Evolutionary conservation across 2,113 vertebrate species (phyloP).

Genomic region (Clarias batrachus): DNA sequence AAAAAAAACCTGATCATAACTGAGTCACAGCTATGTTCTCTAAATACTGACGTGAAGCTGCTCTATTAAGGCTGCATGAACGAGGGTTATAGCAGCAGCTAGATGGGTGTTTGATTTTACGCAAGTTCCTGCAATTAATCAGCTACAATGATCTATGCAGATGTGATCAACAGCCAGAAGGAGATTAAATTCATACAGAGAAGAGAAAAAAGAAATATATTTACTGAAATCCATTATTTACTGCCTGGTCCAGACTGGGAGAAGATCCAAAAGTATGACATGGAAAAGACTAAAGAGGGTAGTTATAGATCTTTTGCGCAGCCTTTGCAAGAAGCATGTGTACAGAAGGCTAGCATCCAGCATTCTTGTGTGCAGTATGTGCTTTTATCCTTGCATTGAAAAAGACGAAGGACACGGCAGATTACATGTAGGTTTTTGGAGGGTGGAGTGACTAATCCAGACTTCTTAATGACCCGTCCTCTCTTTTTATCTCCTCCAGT

Average conservation of each 20-base stretch:
- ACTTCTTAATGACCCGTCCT: slow-evolving; percentile 66
- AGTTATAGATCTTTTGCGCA: not conserved
- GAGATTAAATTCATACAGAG: not conserved
- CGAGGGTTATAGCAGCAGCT: not conserved
- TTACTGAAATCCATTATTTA: slow-evolving; percentile 25
- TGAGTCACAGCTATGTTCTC: too few species aligned
- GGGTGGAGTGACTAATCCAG: slow-evolving; percentile 57
- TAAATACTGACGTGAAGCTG: not conserved
- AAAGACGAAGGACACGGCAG: slow-evolving; percentile 38
- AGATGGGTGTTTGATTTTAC: not conserved
- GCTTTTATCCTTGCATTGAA: slow-evolving; percentile 21
- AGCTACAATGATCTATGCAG: not conserved
- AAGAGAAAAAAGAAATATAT: not conserved
- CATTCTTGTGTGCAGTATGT: not conserved
- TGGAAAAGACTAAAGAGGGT: not conserved
- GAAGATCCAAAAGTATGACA: not conserved
- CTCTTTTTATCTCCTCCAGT: slow-evolving; percentile 77
- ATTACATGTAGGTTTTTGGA: slow-evolving; percentile 33
- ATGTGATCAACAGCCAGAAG: slow-evolving; percentile 19
- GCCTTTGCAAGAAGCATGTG: slow-evolving; percentile 13
- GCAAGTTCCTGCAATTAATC: too few species aligned
- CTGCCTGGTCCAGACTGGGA: slow-evolving; percentile 8
- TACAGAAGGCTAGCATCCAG: slow-evolving; percentile 19
- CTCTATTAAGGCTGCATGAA: not conserved
- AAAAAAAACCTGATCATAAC: too few species aligned